Conservation (phyloP, 2,888 invertebrate species). For the Pandemis corylana region DNA sequence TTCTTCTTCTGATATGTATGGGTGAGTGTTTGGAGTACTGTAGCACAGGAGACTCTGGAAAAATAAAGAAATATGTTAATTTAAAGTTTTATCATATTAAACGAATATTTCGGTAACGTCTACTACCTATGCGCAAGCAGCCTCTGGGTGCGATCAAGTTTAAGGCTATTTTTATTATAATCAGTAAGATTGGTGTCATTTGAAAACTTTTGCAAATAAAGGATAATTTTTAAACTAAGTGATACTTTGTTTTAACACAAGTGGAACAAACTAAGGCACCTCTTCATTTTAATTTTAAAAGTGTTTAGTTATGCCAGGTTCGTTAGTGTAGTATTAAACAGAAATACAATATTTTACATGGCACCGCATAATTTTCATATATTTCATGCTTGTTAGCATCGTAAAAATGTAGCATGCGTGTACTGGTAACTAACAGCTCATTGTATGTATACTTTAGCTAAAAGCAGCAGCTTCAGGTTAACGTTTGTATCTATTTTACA, state of each 20-base stretch:
- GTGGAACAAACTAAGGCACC: background rate
- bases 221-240: too few relatives aligned
- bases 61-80: too few relatives aligned
- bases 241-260: too few relatives aligned
- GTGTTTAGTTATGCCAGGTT: background rate
- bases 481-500: too few relatives aligned
- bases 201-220: too few relatives aligned
- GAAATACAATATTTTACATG: background rate
- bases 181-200: too few relatives aligned
- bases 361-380: background rate
- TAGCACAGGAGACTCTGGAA: conserved; percentile 78
- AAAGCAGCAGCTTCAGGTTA: too few relatives aligned
- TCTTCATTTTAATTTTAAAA: background rate
- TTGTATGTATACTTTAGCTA: background rate
- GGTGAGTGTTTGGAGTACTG: conserved; percentile 82
- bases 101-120: too few relatives aligned
- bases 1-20: conserved; percentile 84
- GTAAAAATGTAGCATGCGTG: background rate
- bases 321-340: background rate
- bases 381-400: background rate
- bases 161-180: too few relatives aligned
- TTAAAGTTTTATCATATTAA: too few relatives aligned
- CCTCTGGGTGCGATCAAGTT: too few relatives aligned
- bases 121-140: too few relatives aligned
- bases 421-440: background rate